Conservation (phyloP, 2,888 invertebrate species). For the Elysia crispata region DNA sequence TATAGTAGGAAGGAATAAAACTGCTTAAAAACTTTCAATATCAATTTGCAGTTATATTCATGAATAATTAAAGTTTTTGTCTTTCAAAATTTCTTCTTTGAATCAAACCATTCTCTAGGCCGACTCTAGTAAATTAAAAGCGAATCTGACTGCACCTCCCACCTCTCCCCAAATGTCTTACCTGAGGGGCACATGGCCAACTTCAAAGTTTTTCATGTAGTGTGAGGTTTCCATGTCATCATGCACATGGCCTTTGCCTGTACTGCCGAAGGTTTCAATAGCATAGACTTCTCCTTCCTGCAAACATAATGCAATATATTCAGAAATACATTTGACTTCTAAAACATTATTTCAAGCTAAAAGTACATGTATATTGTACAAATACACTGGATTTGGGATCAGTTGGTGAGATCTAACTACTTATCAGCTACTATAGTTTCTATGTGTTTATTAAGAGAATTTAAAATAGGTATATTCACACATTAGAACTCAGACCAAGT, state of each 20-base stretch:
- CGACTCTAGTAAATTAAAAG: no score
- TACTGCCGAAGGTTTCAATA: constrained; percentile 99
- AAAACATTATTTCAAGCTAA: background rate
- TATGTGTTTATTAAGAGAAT: no score
- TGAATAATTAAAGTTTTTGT: background rate
- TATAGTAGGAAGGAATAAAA: no score
- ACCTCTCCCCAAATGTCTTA: constrained; percentile 77
- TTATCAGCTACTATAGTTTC: no score
- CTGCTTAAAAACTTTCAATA: no score
- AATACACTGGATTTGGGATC: no score
- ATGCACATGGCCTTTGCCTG: constrained; percentile 91
- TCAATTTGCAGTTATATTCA: no score
- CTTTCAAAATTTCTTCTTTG: background rate
- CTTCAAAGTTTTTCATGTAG: constrained; percentile 99
- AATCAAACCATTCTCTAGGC: background rate
- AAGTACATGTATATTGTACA: no score
- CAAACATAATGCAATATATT: constrained; percentile 36
- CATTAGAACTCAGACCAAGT: no score
- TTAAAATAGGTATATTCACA: no score
- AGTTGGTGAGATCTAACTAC: no score
- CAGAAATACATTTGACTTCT: background rate
- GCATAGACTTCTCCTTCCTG: constrained; percentile 98
- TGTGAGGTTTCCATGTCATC: constrained; percentile 99
- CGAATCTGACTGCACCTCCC: background rate
- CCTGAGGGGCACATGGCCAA: constrained; percentile 91